phyloP scores from a whole-genome alignment of 2,113 vertebrate genomes.

The Piaya cayana region DNA sequence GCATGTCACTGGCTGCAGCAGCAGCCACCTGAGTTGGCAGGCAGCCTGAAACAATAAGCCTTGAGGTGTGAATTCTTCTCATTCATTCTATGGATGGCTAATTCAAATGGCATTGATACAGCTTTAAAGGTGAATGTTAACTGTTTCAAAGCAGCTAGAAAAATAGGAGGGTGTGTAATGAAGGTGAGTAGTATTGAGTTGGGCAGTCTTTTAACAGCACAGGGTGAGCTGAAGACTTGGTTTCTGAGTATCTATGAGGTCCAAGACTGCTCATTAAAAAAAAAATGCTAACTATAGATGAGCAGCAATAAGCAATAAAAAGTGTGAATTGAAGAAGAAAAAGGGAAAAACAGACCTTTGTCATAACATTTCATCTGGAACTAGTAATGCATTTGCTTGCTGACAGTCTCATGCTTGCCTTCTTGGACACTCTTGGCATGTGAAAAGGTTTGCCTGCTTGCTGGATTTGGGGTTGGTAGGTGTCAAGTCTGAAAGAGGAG shows the following conservation, averaged over 20 bases:
- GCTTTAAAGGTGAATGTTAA: not conserved
- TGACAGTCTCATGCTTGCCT: not conserved
- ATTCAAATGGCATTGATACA: not conserved
- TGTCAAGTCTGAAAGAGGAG: not conserved
- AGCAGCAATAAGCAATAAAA: not conserved
- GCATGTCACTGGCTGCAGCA: not conserved
- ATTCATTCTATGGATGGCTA: constrained; percentile 38
- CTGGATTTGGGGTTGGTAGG: not conserved
- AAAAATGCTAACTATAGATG: not conserved
- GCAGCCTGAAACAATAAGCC: not conserved
- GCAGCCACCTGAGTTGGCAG: constrained; percentile 15
- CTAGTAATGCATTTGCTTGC: not conserved
- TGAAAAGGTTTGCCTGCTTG: not conserved
- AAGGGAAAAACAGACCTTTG: not conserved
- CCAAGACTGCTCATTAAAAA: not conserved
- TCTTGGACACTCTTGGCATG: not conserved
- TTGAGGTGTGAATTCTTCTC: constrained; percentile 46
- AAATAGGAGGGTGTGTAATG: not conserved
- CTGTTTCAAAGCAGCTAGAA: not conserved
- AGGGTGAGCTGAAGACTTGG: not conserved
- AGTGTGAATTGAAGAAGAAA: not conserved
- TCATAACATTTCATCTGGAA: not conserved
- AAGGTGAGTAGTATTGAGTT: not conserved
- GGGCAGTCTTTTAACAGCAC: not conserved
- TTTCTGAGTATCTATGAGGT: not conserved